Percentiles rank a stretch among this genome's conserved stretches.
Evolutionary conservation across 1,140 invertebrate genomes (phyloP).

Genomic region (Drosophila micromelanica): DNA sequence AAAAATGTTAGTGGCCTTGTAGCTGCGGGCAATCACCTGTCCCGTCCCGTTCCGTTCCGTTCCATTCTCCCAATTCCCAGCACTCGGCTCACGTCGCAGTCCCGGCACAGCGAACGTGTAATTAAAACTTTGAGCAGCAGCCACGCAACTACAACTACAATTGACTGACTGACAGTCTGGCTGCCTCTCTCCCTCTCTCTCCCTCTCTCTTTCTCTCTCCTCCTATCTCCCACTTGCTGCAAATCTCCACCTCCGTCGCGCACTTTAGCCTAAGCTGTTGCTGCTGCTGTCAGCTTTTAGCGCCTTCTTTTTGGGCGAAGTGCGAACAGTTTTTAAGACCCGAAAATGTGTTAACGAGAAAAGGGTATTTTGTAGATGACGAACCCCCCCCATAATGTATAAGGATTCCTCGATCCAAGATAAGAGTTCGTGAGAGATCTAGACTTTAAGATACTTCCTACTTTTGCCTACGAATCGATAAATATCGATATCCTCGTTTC

Average conservation of each 20-base stretch:
- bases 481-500: no score
- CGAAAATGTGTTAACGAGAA: no score
- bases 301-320: slow-evolving; percentile 55
- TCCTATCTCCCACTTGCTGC: no score
- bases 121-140: slow-evolving; percentile 82
- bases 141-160: slow-evolving; percentile 69
- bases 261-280: slow-evolving; percentile 34
- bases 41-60: no score
- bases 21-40: slow-evolving; percentile 22
- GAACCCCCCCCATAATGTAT: no score
- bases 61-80: neutral
- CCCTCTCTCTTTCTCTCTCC: neutral
- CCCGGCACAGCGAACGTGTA: slow-evolving; percentile 58
- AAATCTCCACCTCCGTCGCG: neutral
- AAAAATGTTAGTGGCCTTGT: slow-evolving; percentile 57
- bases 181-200: neutral
- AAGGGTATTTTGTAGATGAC: no score
- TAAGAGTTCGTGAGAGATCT: no score
- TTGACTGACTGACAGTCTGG: slow-evolving; percentile 63
- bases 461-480: no score
- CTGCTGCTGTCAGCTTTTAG: slow-evolving; percentile 63
- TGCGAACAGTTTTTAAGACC: slow-evolving; percentile 62
- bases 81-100: slow-evolving; percentile 12
- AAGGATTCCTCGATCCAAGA: no score
- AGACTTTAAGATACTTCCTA: no score